Evolutionary conservation across 2,113 vertebrate genomes (phyloP), one percentile per base, ranked within the genome.

Genomic region (Hemiprocne comata): DNA sequence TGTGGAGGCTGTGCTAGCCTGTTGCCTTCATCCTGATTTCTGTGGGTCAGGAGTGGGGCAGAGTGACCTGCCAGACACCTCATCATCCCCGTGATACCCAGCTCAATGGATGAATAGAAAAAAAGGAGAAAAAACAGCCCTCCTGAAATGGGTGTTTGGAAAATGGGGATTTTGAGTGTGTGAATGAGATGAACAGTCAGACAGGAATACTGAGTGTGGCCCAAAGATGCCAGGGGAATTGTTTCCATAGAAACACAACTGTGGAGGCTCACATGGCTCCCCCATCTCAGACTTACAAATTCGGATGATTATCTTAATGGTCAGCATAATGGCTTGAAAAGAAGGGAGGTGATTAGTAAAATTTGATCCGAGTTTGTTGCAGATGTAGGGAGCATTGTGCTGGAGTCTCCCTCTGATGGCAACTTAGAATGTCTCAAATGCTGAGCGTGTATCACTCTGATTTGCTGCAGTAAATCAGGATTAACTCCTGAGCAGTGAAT

Each of bases 171-270:
- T 88, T 58, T 7, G 73, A 71, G 55, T 8, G 55, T 85, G 81
- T 75, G 90, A 77, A 67, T 51, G 85, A 96, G 90, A 83, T 9
- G 38, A 93, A 36, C 58, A 92, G 79, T 75, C 87, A 92, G 96
- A 87, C 92, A 93, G 94, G 96, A 97, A 97, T 97, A 94, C 87
- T 13, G 91, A 96, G 51, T 74, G 91, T 93, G 94, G 88, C 78
- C 91, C 2, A 10, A 55, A 86, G 89, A 90, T 90, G 87, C 93
- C 94, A 28, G 85, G 96, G 96, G 96, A 96, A 96, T 97, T 83
- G 94, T 97, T 97, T 94, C 96, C 96, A 97, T 97, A 91, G 96
- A 97, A 97, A 97, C 96, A 71, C 83, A 85, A 25, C 69, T 74
- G 82, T 21, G 94, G 87, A 97, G 81, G 95, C 84, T 94, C 84